These are phyloP conservation scores for Trachemys scripta DNA, from an alignment of 2,113 vertebrate genomes.

Conservation along the genomic window DNA sequence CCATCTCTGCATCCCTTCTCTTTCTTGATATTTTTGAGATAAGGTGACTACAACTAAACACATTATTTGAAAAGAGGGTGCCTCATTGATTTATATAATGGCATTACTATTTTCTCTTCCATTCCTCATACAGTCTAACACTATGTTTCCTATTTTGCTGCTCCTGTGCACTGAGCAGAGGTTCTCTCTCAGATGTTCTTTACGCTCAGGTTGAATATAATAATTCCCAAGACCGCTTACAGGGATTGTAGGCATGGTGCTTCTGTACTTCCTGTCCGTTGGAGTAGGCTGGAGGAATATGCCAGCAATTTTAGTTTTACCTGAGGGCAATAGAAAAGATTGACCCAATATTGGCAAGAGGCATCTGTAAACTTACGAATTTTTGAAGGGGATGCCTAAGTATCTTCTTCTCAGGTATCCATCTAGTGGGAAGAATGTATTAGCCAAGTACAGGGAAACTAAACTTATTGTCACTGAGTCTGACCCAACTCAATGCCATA, in stretches of 20 bases:
- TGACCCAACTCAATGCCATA: neutral
- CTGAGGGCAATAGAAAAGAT: neutral
- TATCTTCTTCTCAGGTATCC: neutral
- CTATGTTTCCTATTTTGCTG: neutral
- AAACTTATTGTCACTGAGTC: neutral
- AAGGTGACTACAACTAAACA: neutral
- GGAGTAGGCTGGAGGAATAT: neutral
- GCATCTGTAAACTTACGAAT: neutral
- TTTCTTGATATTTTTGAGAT: neutral
- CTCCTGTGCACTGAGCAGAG: neutral
- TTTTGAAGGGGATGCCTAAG: neutral
- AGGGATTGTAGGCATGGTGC: neutral
- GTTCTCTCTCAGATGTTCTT: neutral
- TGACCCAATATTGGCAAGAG: rapidly evolving
- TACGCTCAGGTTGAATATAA: neutral
- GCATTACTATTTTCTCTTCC: neutral
- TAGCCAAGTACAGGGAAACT: neutral
- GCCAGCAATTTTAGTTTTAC: neutral
- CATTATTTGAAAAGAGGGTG: neutral
- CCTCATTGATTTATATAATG: neutral
- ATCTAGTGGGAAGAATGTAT: neutral
- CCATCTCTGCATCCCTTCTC: neutral
- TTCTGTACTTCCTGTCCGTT: neutral
- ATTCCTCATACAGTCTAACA: neutral
- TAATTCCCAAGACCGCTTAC: neutral